Base-by-base conservation (phyloP, 2,113 vertebrate genomes). In the Nematolebias whitei region DNA sequence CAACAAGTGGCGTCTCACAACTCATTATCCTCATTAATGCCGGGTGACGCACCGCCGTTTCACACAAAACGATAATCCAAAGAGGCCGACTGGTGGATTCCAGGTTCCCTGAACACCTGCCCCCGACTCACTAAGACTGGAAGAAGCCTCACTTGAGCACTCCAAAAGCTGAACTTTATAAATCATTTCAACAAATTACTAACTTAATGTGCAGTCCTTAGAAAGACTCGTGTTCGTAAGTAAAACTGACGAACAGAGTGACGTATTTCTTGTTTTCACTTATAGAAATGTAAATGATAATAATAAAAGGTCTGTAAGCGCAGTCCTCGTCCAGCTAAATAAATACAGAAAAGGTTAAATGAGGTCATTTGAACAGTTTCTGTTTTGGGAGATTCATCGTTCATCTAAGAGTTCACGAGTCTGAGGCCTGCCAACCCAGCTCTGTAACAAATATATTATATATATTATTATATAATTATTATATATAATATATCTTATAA, bases 21-120 rank as follows among this genome's bases (percentile, higher is more conserved):
- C 71, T 89, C 85, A 83, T 90, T 86, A 89, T 84, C 74, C 73
- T 88, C 82, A 87, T 85, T 85, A 89, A 84, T 66, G 71, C 52
- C 69, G 22, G 83, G 60, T 74, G 81, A 82, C 84, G 79, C 60
- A 19, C 50, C 44, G 71, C 77, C 67, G 73, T 84, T 73, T 80
- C 78, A 65, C 52, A 78, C 68, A 40, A 79, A 74, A 76, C 64
- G 49, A 86, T 84, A 81, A 82, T 84, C 84, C 71, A 86, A 74
- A 77, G 81, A 83, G 83, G 81, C 66, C 67, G 24, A 39, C 7
- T 64, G 23, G 11, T 52, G 76, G 80, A 76, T 80, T 62, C 44
- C 35, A 47, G 12, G 61, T 53, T 86, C 86, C 80, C 85, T 67
- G 45, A 76, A 80, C 61, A 78, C 84, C 81, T 84, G 85, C 84